Conservation (phyloP, 2,797 vertebrate genomes). For the Manis javanica region DNA sequence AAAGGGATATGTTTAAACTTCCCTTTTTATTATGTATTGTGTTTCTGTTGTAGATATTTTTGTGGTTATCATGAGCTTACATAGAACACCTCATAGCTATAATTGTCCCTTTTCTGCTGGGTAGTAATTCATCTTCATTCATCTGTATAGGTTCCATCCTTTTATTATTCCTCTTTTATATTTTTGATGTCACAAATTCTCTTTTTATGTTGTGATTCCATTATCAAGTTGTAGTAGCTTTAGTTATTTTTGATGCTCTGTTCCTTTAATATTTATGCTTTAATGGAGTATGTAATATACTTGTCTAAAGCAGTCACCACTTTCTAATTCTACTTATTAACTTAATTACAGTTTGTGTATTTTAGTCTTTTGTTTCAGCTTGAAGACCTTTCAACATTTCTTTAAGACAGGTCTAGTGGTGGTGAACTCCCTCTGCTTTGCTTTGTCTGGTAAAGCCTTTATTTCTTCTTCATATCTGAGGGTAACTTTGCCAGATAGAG, state of each 20-base stretch:
- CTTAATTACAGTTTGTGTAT: not conserved
- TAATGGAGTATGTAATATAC: not conserved
- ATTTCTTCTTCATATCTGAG: not conserved
- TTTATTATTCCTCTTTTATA: not conserved
- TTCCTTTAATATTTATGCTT: not conserved
- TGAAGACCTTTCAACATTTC: not conserved
- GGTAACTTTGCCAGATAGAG: not conserved
- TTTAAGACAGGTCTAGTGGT: not conserved
- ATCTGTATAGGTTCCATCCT: not conserved
- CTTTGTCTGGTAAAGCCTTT: not conserved
- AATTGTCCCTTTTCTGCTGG: not conserved
- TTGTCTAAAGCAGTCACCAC: not conserved
- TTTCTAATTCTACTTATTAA: not conserved
- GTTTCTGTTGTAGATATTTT: not conserved
- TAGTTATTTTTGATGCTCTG: not conserved
- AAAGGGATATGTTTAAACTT: not conserved
- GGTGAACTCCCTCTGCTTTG: not conserved
- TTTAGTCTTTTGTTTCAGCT: not conserved
- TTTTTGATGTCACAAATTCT: not conserved
- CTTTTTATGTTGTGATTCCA: not conserved
- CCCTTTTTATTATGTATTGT: not conserved
- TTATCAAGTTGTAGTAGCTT: not conserved
- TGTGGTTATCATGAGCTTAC: not conserved
- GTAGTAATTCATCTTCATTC: not conserved
- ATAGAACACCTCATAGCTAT: not conserved